Evolutionary conservation across 2,113 vertebrate species (phyloP).

Genomic region (Chaenogobius annularis): DNA sequence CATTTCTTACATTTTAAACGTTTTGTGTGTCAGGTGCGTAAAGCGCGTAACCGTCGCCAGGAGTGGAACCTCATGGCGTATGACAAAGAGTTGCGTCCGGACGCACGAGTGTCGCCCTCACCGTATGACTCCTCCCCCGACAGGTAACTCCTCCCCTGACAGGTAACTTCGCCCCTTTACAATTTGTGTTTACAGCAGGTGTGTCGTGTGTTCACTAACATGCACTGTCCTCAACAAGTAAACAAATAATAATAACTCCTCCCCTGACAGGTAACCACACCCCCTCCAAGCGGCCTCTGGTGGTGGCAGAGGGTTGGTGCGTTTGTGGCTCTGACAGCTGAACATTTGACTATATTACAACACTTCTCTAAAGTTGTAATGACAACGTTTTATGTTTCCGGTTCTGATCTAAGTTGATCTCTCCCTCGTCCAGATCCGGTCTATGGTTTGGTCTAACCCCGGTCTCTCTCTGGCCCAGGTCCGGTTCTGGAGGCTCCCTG

Average conservation of each 20-base stretch:
- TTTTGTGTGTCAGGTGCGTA: slow-evolving; percentile 70
- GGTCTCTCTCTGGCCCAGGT: slow-evolving; percentile 86
- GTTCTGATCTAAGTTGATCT: too few relatives aligned
- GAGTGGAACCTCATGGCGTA: slow-evolving; percentile 94
- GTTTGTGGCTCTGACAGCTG: too few relatives aligned
- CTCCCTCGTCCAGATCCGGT: slow-evolving; percentile 43
- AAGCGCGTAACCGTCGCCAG: slow-evolving; percentile 87
- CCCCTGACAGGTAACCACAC: neutral
- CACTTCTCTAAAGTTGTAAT: too few relatives aligned
- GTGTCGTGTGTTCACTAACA: too few relatives aligned
- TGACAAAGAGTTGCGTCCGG: slow-evolving; percentile 89
- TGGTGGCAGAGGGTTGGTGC: too few relatives aligned
- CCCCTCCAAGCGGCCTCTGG: too few relatives aligned
- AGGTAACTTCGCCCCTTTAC: slow-evolving; percentile 63
- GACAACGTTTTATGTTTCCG: too few relatives aligned
- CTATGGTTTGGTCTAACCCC: too few relatives aligned
- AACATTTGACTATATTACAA: too few relatives aligned
- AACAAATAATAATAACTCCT: neutral
- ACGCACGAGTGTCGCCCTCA: slow-evolving; percentile 84
- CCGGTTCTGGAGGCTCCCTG: slow-evolving; percentile 72
- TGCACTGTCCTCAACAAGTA: too few relatives aligned
- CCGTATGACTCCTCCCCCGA: slow-evolving; percentile 83
- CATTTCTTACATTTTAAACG: too few relatives aligned
- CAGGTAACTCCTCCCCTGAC: slow-evolving; percentile 78
- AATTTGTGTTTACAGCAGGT: too few relatives aligned